These are phyloP conservation scores for Drosophila setosimentum DNA, from an alignment of 2,888 invertebrate genomes.

Conservation along the genomic window DNA sequence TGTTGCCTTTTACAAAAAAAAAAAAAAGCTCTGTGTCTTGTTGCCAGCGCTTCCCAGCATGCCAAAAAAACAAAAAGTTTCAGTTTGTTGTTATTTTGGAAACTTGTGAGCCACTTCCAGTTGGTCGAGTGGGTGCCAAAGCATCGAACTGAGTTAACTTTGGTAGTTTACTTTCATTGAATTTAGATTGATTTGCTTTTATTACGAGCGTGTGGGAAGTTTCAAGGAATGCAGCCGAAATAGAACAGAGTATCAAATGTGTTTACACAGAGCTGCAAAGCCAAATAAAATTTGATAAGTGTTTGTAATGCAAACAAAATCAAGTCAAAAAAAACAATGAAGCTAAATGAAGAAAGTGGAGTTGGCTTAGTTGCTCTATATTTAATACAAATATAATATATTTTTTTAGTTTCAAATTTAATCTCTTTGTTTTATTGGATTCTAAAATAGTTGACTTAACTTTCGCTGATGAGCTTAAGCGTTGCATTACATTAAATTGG, in stretches of 20 bases:
- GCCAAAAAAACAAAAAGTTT: conserved; percentile 18
- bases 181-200: conserved; percentile 54
- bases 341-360: no score
- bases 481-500: neutral
- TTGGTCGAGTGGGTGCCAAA: conserved; percentile 7
- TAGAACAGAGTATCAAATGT: conserved; percentile 20
- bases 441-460: neutral
- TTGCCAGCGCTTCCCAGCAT: no score
- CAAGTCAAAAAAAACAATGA: neutral
- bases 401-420: neutral
- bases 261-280: conserved; percentile 7
- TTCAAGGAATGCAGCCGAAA: conserved; percentile 4
- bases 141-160: conserved; percentile 32
- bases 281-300: conserved; percentile 6
- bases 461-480: neutral
- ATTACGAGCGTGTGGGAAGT: neutral
- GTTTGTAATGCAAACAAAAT: neutral
- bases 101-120: conserved; percentile 21
- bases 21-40: conserved; percentile 8
- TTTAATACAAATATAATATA: neutral
- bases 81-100: conserved; percentile 40
- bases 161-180: conserved; percentile 42
- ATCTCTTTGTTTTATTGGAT: neutral
- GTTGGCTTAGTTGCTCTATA: neutral
- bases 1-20: conserved; percentile 16